Evolutionary conservation across 2,797 vertebrate species (phyloP).

Genomic region (Cetoscarus ocellatus): DNA sequence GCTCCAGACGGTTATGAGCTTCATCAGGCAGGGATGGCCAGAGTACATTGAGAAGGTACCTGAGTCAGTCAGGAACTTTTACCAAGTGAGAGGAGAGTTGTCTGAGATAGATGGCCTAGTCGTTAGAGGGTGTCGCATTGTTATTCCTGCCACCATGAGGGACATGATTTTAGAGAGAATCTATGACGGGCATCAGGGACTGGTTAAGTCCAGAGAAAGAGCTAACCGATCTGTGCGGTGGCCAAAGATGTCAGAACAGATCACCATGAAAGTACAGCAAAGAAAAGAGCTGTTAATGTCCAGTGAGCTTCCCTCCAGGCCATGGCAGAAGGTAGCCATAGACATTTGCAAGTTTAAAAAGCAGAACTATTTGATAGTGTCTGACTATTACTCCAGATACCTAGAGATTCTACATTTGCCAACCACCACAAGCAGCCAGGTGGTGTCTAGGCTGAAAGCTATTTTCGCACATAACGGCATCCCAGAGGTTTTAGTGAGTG

Average conservation of each 20-base stretch:
- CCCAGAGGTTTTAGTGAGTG: too few relatives aligned
- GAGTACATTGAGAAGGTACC: conserved; percentile 1
- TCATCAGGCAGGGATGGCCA: conserved; percentile 27
- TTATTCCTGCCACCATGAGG: conserved; percentile 9
- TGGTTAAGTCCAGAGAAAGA: conserved; percentile 20
- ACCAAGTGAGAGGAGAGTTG: conserved; percentile 21
- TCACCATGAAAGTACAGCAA: conserved; percentile 15
- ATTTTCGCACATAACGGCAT: too few relatives aligned
- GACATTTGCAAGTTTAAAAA: too few relatives aligned
- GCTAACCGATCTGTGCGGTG: neutral
- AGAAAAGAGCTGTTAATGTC: too few relatives aligned
- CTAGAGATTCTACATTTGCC: too few relatives aligned
- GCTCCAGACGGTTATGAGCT: conserved; percentile 9
- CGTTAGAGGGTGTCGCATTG: neutral
- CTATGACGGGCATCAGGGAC: conserved; percentile 19
- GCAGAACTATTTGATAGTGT: too few relatives aligned
- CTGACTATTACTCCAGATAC: too few relatives aligned
- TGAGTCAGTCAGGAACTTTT: conserved; percentile 11
- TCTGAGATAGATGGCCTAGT: conserved; percentile 19
- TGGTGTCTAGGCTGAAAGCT: too few relatives aligned
- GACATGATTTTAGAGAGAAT: conserved; percentile 25
- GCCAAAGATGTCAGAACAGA: neutral
- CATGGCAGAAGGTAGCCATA: too few relatives aligned
- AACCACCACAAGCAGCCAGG: too few relatives aligned
- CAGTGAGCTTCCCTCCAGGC: too few relatives aligned